Percentiles rank a stretch among this genome's conserved stretches.
phyloP scores from a whole-genome alignment of 2,797 vertebrate genomes.

The Melanotaenia pygmaea region DNA sequence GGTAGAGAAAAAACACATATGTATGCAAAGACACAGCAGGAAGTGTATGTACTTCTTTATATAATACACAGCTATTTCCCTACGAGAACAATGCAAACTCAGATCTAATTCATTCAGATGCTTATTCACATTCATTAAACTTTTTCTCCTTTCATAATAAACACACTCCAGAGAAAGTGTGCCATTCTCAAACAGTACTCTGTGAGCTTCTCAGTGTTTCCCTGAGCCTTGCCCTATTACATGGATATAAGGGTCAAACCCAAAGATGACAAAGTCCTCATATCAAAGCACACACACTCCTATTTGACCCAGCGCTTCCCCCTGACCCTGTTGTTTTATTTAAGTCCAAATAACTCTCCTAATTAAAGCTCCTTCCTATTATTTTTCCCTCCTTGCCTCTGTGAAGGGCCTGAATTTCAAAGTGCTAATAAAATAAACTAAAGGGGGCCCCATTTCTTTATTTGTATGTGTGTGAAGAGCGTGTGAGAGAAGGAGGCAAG shows the following conservation, averaged over 20 bases:
- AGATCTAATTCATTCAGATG: neutral
- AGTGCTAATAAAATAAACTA: constrained; percentile 84
- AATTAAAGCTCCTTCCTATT: constrained; percentile 77
- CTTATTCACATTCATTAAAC: neutral
- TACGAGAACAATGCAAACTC: neutral
- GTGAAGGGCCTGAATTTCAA: constrained; percentile 77
- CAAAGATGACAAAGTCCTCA: constrained; percentile 63
- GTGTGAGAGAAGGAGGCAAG: constrained; percentile 57
- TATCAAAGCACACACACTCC: constrained; percentile 71
- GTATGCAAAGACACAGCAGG: constrained; percentile 54
- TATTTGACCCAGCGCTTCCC: constrained; percentile 66
- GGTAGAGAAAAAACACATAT: constrained; percentile 57
- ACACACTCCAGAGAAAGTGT: constrained; percentile 32
- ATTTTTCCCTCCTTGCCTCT: constrained; percentile 59
- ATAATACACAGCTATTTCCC: neutral
- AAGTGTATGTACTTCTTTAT: constrained; percentile 9
- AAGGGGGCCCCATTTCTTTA: constrained; percentile 76
- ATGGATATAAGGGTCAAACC: constrained; percentile 44
- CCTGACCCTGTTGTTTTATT: constrained; percentile 76
- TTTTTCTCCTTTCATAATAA: neutral
- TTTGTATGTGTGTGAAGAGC: constrained; percentile 74
- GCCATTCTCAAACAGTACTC: neutral
- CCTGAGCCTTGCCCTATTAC: constrained; percentile 11
- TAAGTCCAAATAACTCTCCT: constrained; percentile 75
- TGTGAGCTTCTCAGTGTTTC: constrained; percentile 16